Percentiles rank a stretch among this genome's conserved stretches.
phyloP scores from a whole-genome alignment of 2,113 vertebrate genomes.

The Corythoichthys haematopterus region DNA sequence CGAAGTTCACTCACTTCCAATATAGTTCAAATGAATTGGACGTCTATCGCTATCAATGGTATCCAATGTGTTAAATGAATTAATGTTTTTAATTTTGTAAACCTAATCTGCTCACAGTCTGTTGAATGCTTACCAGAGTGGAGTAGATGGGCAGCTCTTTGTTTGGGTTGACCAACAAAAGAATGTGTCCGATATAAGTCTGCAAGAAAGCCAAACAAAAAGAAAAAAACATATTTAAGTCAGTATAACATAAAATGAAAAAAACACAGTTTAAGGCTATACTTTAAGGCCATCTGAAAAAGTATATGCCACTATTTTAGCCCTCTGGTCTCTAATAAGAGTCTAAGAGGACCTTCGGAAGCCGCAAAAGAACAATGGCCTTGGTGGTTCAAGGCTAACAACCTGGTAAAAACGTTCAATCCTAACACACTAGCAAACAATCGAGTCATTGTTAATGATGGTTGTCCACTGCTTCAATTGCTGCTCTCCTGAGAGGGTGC shows the following conservation, averaged over 20 bases:
- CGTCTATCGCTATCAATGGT: no score
- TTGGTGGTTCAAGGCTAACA: constrained; percentile 52
- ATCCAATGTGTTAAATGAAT: no score
- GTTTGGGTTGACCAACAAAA: constrained; percentile 91
- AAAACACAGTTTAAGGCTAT: no score
- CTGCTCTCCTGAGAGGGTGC: constrained; percentile 13
- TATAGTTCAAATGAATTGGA: no score
- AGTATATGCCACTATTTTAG: constrained; percentile 22
- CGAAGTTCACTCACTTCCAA: no score
- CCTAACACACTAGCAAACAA: constrained; percentile 20
- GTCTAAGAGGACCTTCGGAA: constrained; percentile 25
- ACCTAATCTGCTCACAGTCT: neutral
- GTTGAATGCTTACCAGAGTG: constrained; percentile 76
- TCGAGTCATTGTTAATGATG: constrained; percentile 6
- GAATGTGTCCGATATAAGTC: constrained; percentile 92
- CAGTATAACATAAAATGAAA: neutral
- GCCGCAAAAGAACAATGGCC: constrained; percentile 12
- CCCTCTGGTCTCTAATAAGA: constrained; percentile 20
- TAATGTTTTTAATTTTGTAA: neutral
- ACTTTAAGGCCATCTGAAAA: constrained; percentile 9
- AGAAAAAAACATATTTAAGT: neutral
- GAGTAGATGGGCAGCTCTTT: constrained; percentile 96
- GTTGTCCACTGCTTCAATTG: constrained; percentile 4
- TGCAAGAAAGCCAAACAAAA: constrained; percentile 56
- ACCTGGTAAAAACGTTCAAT: constrained; percentile 8